Evolutionary conservation across 2,888 invertebrate genomes (phyloP).

Genomic region (Agrilus cyanescens): DNA sequence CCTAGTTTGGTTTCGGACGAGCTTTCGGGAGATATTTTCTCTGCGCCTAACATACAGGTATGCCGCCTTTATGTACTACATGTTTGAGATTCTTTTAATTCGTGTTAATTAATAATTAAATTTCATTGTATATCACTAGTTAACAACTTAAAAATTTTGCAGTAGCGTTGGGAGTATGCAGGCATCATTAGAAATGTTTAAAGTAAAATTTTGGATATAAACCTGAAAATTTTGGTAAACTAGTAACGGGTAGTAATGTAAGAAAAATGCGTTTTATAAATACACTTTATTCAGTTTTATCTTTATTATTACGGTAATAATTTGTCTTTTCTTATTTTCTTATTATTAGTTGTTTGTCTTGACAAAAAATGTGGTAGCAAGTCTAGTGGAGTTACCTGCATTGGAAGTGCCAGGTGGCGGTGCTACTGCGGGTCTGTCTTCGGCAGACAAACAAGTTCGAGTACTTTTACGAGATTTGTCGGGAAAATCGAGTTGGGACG

Average conservation of each 20-base stretch:
- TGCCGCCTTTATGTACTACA: constrained; percentile 1
- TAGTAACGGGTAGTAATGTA: no score
- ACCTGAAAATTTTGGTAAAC: no score
- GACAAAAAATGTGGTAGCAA: constrained; percentile 70
- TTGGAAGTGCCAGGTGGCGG: constrained; percentile 69
- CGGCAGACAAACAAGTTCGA: constrained; percentile 66
- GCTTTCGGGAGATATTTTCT: constrained; percentile 66
- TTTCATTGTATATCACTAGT: no score
- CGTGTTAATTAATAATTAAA: no score
- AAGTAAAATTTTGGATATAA: no score
- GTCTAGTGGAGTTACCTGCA: constrained; percentile 80
- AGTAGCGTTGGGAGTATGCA: no score
- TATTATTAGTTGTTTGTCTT: constrained; percentile 68
- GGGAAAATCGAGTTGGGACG: constrained; percentile 95
- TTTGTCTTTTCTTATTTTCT: constrained; percentile 2
- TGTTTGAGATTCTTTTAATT: background rate
- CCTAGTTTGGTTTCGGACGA: constrained; percentile 62
- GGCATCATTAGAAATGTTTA: no score
- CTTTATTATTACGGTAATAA: background rate
- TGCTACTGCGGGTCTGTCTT: constrained; percentile 62
- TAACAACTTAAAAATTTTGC: no score
- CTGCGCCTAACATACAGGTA: constrained; percentile 69
- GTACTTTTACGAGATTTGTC: constrained; percentile 80
- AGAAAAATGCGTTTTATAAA: no score
- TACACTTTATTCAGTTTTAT: background rate